phyloP scores from a whole-genome alignment of 2,113 vertebrate genomes.

The Himantopus leucocephalus region DNA sequence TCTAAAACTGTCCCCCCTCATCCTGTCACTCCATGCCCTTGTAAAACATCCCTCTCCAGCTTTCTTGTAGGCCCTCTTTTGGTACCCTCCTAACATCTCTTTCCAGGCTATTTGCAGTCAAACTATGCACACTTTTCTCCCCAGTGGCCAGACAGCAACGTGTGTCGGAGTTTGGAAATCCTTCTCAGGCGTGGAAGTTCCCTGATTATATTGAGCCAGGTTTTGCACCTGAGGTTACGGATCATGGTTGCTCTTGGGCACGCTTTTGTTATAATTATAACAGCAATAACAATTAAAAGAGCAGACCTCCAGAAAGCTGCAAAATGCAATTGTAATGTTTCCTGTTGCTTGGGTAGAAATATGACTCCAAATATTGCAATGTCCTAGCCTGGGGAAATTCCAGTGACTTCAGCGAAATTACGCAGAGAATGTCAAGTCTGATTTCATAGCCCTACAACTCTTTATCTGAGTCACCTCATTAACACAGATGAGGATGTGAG shows the following conservation, averaged over 20 bases:
- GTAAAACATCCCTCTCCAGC: not conserved
- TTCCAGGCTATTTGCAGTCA: not conserved
- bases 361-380: not conserved
- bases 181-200: not conserved
- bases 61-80: not conserved
- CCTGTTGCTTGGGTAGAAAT: not conserved
- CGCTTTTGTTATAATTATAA: not conserved
- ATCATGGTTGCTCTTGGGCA: not conserved
- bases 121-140: not conserved
- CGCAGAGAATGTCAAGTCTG: not conserved
- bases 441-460: not conserved
- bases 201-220: not conserved
- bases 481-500: not conserved
- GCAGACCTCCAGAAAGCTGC: not conserved
- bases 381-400: not conserved
- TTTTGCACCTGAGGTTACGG: not conserved
- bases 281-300: not conserved
- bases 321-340: not conserved
- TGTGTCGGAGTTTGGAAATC: not conserved
- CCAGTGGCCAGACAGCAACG: not conserved
- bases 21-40: not conserved
- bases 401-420: not conserved
- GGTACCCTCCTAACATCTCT: not conserved
- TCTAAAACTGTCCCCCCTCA: not conserved
- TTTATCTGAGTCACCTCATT: not conserved